phyloP scores from a whole-genome alignment of 2,113 vertebrate genomes.

The Mesitornis unicolor region DNA sequence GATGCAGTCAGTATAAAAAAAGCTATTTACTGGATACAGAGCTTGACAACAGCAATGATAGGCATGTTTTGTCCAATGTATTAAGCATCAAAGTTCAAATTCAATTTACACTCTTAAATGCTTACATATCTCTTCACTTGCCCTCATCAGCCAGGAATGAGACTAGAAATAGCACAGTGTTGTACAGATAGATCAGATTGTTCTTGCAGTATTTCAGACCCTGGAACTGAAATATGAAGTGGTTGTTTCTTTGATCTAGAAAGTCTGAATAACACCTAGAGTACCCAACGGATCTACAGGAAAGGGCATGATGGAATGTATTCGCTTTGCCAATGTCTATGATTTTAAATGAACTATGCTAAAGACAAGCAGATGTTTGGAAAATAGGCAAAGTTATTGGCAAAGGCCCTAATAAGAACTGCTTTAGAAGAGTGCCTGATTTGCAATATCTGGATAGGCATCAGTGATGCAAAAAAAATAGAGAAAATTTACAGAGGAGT shows the following conservation, averaged over 20 bases:
- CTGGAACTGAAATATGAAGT: background rate
- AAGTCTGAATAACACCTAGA: conserved; percentile 20
- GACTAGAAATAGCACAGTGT: background rate
- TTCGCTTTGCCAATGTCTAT: background rate
- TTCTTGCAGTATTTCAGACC: background rate
- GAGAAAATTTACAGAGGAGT: background rate
- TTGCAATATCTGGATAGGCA: background rate
- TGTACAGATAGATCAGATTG: background rate
- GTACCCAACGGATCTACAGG: background rate
- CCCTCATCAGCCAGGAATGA: background rate
- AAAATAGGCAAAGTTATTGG: background rate
- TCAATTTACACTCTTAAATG: background rate
- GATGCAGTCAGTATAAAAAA: background rate
- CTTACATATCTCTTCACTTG: background rate
- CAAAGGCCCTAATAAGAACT: background rate
- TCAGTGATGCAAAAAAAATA: background rate
- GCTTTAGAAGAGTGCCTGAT: background rate
- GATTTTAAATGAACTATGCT: background rate
- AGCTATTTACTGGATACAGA: background rate
- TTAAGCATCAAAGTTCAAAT: background rate
- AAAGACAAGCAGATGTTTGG: conserved; percentile 1
- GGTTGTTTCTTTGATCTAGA: conserved; percentile 9
- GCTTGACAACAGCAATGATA: background rate
- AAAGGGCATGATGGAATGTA: background rate
- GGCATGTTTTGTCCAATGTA: background rate